A percentile compares a stretch with the other conserved stretches of the same genome.
Conservation (phyloP, 1,140 invertebrate genomes). For the Drosophila bocki region DNA sequence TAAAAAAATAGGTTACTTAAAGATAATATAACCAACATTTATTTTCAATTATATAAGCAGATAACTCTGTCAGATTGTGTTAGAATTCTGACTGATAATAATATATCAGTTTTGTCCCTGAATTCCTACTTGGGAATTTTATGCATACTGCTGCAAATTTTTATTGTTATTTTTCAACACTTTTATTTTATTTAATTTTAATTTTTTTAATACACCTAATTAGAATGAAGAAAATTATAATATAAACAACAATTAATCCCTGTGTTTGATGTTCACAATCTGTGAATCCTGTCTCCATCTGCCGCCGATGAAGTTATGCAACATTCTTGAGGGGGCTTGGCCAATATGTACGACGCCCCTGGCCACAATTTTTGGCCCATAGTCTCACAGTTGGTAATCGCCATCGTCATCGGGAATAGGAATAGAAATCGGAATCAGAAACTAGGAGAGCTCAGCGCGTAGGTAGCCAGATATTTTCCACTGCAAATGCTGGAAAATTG, state of each 20-base stretch:
- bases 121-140: too few species aligned
- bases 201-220: background rate
- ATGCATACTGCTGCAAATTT: too few species aligned
- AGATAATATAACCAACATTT: too few species aligned
- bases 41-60: too few species aligned
- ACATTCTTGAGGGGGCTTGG: slow-evolving; percentile 28
- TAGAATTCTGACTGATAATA: too few species aligned
- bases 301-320: slow-evolving; percentile 41
- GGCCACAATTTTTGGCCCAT: slow-evolving; percentile 22
- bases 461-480: slow-evolving; percentile 77
- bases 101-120: too few species aligned
- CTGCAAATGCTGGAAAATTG: slow-evolving; percentile 78
- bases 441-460: slow-evolving; percentile 36
- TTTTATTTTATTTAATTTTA: background rate
- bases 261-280: slow-evolving; percentile 11
- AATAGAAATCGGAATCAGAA: slow-evolving; percentile 26
- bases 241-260: background rate
- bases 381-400: slow-evolving; percentile 17
- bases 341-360: slow-evolving; percentile 29
- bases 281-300: slow-evolving; percentile 1
- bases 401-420: slow-evolving; percentile 13
- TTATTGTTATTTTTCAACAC: too few species aligned
- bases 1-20: too few species aligned
- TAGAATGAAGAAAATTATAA: background rate
- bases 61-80: too few species aligned